phyloP scores from a whole-genome alignment of 2,113 vertebrate genomes.

The Hassar affinis region DNA sequence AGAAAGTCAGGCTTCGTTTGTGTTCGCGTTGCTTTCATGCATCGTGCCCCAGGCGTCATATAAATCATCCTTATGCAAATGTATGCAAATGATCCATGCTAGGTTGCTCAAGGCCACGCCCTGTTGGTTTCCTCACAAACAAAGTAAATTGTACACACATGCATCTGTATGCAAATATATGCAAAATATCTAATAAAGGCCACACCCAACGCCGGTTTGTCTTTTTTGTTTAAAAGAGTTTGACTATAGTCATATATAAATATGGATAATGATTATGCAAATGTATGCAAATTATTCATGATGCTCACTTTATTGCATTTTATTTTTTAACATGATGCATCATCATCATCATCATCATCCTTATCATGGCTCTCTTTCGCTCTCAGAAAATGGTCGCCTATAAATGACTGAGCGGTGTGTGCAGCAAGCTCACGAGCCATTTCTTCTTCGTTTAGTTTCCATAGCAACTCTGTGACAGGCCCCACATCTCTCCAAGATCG shows the following conservation, averaged over 20 bases:
- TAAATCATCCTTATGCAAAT: too few relatives aligned
- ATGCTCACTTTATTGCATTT: neutral
- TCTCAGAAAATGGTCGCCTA: constrained; percentile 70
- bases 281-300: neutral
- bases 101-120: too few relatives aligned
- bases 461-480: constrained; percentile 74
- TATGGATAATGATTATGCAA: too few relatives aligned
- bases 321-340: neutral
- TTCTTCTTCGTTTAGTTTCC: constrained; percentile 76
- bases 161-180: too few relatives aligned
- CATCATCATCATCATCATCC: too few relatives aligned
- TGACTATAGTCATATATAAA: too few relatives aligned
- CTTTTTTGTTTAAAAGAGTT: too few relatives aligned
- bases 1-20: neutral
- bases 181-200: too few relatives aligned
- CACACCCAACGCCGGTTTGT: too few relatives aligned
- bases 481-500: constrained; percentile 56
- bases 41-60: neutral
- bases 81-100: too few relatives aligned
- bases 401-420: constrained; percentile 71
- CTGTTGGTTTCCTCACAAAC: too few relatives aligned
- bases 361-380: constrained; percentile 55
- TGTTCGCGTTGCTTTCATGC: neutral
- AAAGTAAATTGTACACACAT: too few relatives aligned
- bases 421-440: constrained; percentile 63